Evolutionary conservation across 2,113 vertebrate genomes (phyloP), one percentile per base, ranked within the genome.

Genomic region (Lethenteron reissneri): DNA sequence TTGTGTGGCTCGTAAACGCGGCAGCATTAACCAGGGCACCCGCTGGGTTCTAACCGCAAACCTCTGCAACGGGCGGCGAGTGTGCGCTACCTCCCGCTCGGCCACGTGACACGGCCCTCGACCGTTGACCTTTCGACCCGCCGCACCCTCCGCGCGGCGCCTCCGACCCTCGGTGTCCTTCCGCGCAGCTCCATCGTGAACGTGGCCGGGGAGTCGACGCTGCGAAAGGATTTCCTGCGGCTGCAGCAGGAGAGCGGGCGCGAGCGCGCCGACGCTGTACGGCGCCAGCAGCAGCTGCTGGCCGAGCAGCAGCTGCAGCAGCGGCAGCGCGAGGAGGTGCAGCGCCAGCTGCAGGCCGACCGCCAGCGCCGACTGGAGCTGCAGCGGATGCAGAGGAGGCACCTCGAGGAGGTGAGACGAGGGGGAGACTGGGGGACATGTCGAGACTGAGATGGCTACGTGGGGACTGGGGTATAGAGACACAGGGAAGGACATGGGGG

Each of bases 231-330:
- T 75, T 92, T 92, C 78, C 85, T 91, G 70, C 83, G 89, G 21
- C 83, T 92, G 71, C 89, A 92, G 79, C 87, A 89, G 78, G 89
- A 92, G 78, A 91, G 91, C 77, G 90, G 90, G 75, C 86, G 87
- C 78, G 86, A 86, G 69, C 84, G 87, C 0, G 88, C 90, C 77
- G 79, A 78, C 2, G 82, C 88, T 56, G 83, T 86, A 76, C 86
- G 87, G 77, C 79, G 83, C 57, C 62, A 68, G 19, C 62, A 68
- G 62, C 81, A 81, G 75, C 86, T 87, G 76, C 87, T 87, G 79
- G 85, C 83, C 74, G 86, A 85, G 76, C 82, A 86, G 74, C 86
- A 82, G 0, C 85, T 86, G 56, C 88, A 88, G 75, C 86, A 86
- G 21, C 78, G 87, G 2, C 87, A 89, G 80, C 86, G 87, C 0